Evolutionary conservation across 2,113 vertebrate genomes (phyloP), one percentile per base, ranked within the genome.

Genomic region (Passer domesticus): DNA sequence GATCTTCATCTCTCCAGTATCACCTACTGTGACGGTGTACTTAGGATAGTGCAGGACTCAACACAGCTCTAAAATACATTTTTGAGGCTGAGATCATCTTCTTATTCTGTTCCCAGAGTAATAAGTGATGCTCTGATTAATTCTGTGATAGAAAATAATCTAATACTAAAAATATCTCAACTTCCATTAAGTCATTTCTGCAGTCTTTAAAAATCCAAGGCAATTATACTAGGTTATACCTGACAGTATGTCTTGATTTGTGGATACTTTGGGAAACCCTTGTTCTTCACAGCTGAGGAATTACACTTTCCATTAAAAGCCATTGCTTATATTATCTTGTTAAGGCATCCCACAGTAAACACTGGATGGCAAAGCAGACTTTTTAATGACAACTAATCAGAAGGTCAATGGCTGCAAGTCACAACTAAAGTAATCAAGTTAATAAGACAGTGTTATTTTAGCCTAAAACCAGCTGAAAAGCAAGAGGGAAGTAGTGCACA

Each of bases 101-200:
- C 92, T 89, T 73, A 49, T 69, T 93, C 80, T 89, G 86, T 68
- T 96, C 93, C 94, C 90, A 88, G 92, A 83, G 83, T 86, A 92
- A 94, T 93, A 94, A 93, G 83, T 90, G 94, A 83, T 63, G 86
- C 76, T 94, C 88, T 92, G 93, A 95, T 95, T 93, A 96, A 93
- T 96, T 95, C 83, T 69, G 56, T 0, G 6, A 81, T 35, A 89
- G 94, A 94, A 96, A 96, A 95, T 95, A 95, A 95, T 80, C 72
- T 83, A 95, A 94, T 91, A 91, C 95, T 96, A 96, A 96, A 93
- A 96, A 97, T 94, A 97, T 58, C 94, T 93, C 93, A 81, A 75
- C 55, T 79, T 95, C 80, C 69, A 93, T 89, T 93, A 95, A 95
- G 49, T 27, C 68, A 78, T 23, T 94, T 90, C 76, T 93, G 37